Percentiles rank a stretch among this genome's conserved stretches.
Evolutionary conservation across 2,888 invertebrate species (phyloP).

Genomic region (Globia sparganii): DNA sequence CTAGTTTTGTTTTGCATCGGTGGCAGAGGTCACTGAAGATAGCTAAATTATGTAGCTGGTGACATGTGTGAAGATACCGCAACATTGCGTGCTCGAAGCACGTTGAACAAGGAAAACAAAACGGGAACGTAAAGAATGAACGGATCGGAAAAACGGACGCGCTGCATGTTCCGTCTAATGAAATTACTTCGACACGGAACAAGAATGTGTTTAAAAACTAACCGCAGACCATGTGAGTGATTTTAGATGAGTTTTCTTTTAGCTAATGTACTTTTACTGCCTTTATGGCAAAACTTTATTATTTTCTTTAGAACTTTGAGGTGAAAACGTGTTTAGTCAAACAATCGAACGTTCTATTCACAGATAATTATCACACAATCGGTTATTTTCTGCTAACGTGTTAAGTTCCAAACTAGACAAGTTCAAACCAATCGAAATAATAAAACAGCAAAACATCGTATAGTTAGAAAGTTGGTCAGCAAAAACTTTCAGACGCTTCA

Average conservation of each 20-base stretch:
- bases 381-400: constrained; percentile 9
- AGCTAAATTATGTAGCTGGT: constrained; percentile 66
- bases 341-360: not conserved
- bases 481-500: constrained; percentile 46
- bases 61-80: constrained; percentile 76
- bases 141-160: constrained; percentile 45
- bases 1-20: constrained; percentile 76
- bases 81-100: constrained; percentile 73
- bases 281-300: not conserved
- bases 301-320: not conserved
- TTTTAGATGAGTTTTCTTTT: constrained; percentile 4
- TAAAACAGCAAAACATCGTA: constrained; percentile 34
- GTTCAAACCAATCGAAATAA: constrained; percentile 39
- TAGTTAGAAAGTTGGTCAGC: constrained; percentile 50
- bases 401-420: constrained; percentile 24
- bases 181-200: constrained; percentile 39
- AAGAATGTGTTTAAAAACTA: constrained; percentile 39
- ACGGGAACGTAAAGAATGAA: constrained; percentile 60
- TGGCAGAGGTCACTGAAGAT: constrained; percentile 77
- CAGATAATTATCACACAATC: constrained; percentile 6
- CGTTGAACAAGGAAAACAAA: constrained; percentile 66
- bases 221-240: constrained; percentile 11
- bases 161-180: constrained; percentile 46
- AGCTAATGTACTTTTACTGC: not conserved
- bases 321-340: not conserved